These are phyloP conservation scores for Drosophila pandora DNA, from an alignment of 1,140 invertebrate genomes.

Conservation along the genomic window DNA sequence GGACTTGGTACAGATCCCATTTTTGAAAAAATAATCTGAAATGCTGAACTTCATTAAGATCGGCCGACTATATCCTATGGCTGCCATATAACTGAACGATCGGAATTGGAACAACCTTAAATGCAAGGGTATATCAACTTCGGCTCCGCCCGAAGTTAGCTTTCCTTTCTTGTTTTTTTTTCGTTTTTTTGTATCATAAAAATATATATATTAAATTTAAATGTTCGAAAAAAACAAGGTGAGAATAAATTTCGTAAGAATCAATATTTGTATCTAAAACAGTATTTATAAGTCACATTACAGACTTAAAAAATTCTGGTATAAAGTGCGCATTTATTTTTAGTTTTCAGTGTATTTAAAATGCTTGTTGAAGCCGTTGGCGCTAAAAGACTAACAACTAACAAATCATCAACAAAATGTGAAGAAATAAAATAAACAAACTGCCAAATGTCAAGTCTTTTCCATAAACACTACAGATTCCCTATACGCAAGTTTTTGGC, in stretches of 20 bases:
- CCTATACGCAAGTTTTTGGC: conserved; percentile 6
- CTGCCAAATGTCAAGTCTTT: conserved; percentile 78
- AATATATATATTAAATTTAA: not conserved
- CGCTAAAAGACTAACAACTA: conserved; percentile 80
- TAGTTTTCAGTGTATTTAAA: conserved; percentile 61
- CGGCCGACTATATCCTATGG: too few species aligned
- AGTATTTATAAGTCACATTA: not conserved
- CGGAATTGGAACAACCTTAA: too few species aligned
- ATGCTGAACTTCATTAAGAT: too few species aligned
- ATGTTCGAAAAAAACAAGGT: not conserved
- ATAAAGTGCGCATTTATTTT: not conserved
- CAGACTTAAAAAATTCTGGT: not conserved
- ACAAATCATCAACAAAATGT: conserved; percentile 79
- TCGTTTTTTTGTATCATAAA: too few species aligned
- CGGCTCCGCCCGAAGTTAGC: too few species aligned
- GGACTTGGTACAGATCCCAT: too few species aligned
- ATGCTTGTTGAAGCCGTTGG: conserved; percentile 74
- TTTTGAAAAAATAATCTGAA: too few species aligned
- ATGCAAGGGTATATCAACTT: too few species aligned
- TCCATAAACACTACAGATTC: conserved; percentile 68
- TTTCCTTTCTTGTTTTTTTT: too few species aligned
- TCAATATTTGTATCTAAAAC: not conserved
- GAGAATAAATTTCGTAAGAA: not conserved
- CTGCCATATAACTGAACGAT: too few species aligned
- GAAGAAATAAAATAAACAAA: conserved; percentile 81